phyloP scores from a whole-genome alignment of 2,113 vertebrate genomes.

The Rafetus swinhoei region DNA sequence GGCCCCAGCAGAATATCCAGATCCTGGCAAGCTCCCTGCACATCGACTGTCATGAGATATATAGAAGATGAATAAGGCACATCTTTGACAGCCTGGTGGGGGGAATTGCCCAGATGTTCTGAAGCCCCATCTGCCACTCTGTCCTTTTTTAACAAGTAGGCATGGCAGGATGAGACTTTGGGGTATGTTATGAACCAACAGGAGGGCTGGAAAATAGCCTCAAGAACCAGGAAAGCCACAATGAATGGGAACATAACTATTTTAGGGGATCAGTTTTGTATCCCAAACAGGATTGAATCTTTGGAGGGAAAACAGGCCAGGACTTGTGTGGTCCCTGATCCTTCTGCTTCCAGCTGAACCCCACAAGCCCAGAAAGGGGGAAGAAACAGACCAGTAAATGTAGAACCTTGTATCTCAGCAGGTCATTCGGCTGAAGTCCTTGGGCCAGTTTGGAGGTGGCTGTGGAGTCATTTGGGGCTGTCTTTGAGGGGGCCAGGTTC shows the following conservation, averaged over 20 bases:
- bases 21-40: too few relatives aligned
- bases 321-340: not conserved
- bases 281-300: not conserved
- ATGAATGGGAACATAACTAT: not conserved
- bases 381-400: not conserved
- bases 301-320: not conserved
- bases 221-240: not conserved
- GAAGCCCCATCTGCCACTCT: not conserved
- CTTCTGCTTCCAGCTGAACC: not conserved
- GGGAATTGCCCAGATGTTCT: not conserved
- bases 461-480: too few relatives aligned
- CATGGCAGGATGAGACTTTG: not conserved
- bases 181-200: not conserved
- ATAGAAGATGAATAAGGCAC: not conserved
- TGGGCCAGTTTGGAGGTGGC: not conserved
- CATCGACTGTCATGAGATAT: not conserved
- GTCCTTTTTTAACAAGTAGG: not conserved
- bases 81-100: rapidly evolving
- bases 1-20: not conserved
- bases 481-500: too few relatives aligned
- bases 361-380: not conserved
- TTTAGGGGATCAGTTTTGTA: not conserved
- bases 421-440: not conserved
- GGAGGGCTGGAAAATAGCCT: not conserved
- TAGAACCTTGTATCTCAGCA: too few relatives aligned